phyloP scores from a whole-genome alignment of 2,113 vertebrate species.

The Thalassoma bifasciatum region DNA sequence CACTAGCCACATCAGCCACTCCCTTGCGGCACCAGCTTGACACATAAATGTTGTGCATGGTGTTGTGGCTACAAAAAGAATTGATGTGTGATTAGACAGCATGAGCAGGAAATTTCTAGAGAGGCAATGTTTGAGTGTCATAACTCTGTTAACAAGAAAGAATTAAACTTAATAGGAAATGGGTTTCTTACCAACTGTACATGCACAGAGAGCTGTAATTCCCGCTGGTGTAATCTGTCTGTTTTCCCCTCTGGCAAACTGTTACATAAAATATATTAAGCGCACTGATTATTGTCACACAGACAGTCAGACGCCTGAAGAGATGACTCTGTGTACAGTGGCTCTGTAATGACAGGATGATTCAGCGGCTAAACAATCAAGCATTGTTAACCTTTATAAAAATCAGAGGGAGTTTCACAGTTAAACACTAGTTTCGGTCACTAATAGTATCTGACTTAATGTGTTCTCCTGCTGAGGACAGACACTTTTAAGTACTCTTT shows the following conservation, averaged over 20 bases:
- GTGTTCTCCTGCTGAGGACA: constrained; percentile 1
- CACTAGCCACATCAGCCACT: too few relatives aligned
- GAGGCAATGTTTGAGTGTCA: background rate
- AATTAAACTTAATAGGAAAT: constrained; percentile 44
- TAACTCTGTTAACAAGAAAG: constrained; percentile 49
- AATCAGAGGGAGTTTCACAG: constrained; percentile 17
- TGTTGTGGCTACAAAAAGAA: background rate
- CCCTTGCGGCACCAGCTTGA: too few relatives aligned
- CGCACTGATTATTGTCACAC: constrained; percentile 52
- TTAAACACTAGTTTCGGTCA: constrained; percentile 2
- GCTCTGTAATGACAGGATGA: background rate
- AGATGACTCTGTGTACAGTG: background rate
- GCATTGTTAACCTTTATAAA: constrained; percentile 11
- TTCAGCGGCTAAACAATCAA: constrained; percentile 13
- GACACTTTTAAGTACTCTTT: constrained; percentile 16
- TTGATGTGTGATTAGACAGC: background rate
- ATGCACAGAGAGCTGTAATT: constrained; percentile 17
- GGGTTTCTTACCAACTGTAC: background rate
- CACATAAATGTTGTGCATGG: background rate
- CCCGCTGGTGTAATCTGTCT: constrained; percentile 11
- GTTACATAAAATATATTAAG: constrained; percentile 29
- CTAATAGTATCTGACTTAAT: background rate
- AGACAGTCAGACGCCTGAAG: constrained; percentile 7
- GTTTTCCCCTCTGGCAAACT: constrained; percentile 52
- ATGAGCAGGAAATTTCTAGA: background rate